Base-by-base conservation (phyloP, 1,140 invertebrate species). In the Whitmania pigra region DNA sequence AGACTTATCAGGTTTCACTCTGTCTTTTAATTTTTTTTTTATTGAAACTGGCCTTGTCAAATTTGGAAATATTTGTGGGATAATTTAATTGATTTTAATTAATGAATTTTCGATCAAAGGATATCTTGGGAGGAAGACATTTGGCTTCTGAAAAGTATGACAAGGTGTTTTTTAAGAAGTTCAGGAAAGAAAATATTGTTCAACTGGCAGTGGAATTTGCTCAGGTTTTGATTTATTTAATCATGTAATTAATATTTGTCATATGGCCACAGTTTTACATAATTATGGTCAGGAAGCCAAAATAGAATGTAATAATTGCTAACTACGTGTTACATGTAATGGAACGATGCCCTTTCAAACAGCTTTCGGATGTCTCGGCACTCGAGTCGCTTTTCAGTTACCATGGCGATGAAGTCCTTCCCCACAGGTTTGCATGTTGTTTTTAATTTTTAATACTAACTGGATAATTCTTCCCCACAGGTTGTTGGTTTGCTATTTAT, bases 301-400 rank as follows among this genome's bases (percentile, higher is more conserved):
- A 31, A 29, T 68, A 29, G 27, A 29, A 22, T 68, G 27, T 31
- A 7, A 13, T 31, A n/a, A 7, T 68, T 43, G 27, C n/a, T 43
- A 22, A 22, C n/a, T 31, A 13, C 2, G 36, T 31, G 27, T 11
- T 15, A 0, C 7, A 13, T 31, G 22, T 68, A 13, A 31, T 68
- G 15, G 67, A 15, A 29, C 11, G 7, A 13, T 68, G 67, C 9
- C 25, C 25, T 2, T 31, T 17, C 5, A 63, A 4, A 27, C 22
- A 81, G 80, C 81, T 85, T 74, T 86, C 86, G 73, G 82, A 87
- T 75, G 80, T 78, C 76, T 76, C 80, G 67, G 84, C 83, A 29
- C 85, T 91, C 31, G 85, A 87, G 72, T 84, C 86, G 55, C 86
- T 91, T 75, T 86, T 91, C 25, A 88, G 86, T 4, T 89, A 88